Evolutionary conservation across 92 coral and sea anemone genomes (phyloP).

Genomic region (Siderastrea radians): DNA sequence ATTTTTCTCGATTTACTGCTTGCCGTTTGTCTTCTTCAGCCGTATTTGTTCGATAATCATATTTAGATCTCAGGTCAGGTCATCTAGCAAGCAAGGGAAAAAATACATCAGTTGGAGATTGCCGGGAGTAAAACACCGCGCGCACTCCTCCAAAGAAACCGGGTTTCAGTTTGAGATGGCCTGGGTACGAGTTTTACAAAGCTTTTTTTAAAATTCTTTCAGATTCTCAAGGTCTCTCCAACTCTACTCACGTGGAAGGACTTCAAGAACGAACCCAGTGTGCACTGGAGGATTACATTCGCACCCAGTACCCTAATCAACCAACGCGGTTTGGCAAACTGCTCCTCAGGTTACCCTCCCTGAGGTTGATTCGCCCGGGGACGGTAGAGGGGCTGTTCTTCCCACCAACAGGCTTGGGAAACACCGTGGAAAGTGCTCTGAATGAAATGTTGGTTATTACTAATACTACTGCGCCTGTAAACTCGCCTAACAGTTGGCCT

Average conservation of each 20-base stretch:
- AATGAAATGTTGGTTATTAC: constrained; percentile 75
- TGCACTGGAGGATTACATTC: constrained; percentile 91
- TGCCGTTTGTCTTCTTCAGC: too few species aligned
- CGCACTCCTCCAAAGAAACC: too few species aligned
- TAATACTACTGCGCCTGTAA: constrained; percentile 1
- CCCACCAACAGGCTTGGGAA: constrained; percentile 78
- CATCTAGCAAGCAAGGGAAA: too few species aligned
- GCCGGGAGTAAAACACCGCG: too few species aligned
- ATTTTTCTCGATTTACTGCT: too few species aligned
- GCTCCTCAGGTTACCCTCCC: constrained; percentile 92
- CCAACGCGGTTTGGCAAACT: constrained; percentile 92
- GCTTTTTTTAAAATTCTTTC: neutral
- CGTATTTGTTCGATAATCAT: too few species aligned
- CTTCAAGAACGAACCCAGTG: constrained; percentile 94
- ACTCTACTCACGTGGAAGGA: constrained; percentile 78
- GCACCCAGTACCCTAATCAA: constrained; percentile 89
- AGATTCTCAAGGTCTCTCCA: constrained; percentile 91
- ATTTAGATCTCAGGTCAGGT: too few species aligned
- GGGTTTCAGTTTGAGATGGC: too few species aligned
- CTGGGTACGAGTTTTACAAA: too few species aligned
- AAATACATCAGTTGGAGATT: too few species aligned
- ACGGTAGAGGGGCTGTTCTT: constrained; percentile 87
- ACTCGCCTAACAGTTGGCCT: constrained; percentile 35
- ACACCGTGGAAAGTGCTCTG: constrained; percentile 79
- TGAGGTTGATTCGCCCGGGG: constrained; percentile 86